Base-by-base conservation (phyloP, 2,888 invertebrate genomes). In the Gastrophysa polygoni region DNA sequence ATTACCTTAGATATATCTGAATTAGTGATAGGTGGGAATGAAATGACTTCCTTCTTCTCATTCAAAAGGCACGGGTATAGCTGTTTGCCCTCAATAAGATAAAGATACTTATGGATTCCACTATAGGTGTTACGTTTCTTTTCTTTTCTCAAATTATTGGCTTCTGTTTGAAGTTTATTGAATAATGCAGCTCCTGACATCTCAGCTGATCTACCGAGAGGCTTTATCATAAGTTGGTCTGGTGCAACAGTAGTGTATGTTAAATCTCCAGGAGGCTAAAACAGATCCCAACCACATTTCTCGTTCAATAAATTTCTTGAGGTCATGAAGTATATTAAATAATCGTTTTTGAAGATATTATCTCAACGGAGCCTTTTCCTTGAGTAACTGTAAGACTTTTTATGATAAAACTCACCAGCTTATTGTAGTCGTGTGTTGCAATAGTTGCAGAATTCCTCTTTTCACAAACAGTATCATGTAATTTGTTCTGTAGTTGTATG, bases 11-110 rank as follows among this genome's bases (percentile, higher is more conserved):
- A 90, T 65, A 86, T 82, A 56, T 93, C 92, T 60, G 91, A 89
- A 81, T 95, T 94, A 17, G 93, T 93, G 71, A 95, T 91, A 0
- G 95, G 94, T 10, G 94, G 93, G 76, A 95, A 91, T 43, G 93
- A 93, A 72, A 95, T 89, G 1, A 92, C 90, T 64, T 84, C 85
- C 1, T 85, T 85, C 10, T 83, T 82, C 4, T 85, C 81, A 75
- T 92, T 90, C 67, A 87, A 73, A 43, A 94, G 78, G 73, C 91
- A 93, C 0, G 93, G 91, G 78, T 90, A 93, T 38, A 86, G 78
- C 0, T 87, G 82, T 77, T 91, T 90, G 38, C 90, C 91, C 78
- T 92, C 90, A 64, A 95, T 80, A 18, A 94, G 79, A 75, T 92
- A 90, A 63, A 95, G 80, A 80, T 91, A 94, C 87, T 91, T 92